A percentile compares a stretch with the other conserved stretches of the same genome.
These are phyloP conservation scores for Salarias fasciatus DNA, from an alignment of 2,797 vertebrate genomes.

Conservation along the genomic window DNA sequence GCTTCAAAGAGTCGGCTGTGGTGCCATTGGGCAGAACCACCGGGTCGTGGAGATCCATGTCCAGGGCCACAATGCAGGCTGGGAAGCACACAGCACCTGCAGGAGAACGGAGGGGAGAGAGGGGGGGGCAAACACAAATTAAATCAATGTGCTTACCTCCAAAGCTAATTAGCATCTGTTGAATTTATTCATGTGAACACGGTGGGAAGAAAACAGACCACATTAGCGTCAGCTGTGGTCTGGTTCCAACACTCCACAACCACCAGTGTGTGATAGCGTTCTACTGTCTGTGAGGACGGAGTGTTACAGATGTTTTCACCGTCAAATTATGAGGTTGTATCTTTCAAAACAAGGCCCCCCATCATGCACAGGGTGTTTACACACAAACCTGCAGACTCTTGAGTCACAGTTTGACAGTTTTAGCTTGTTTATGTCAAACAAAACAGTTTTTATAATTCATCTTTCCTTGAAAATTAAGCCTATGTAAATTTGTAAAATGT, in stretches of 20 bases:
- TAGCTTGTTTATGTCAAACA: too few relatives aligned
- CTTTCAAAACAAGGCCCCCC: too few relatives aligned
- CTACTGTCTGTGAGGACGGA: slow-evolving; percentile 10
- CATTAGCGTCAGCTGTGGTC: slow-evolving; percentile 49
- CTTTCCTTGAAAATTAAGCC: too few relatives aligned
- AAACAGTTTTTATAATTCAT: too few relatives aligned
- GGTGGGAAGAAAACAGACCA: slow-evolving; percentile 33
- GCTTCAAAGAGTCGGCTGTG: slow-evolving; percentile 86
- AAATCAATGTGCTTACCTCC: slow-evolving; percentile 29
- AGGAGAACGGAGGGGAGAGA: slow-evolving; percentile 9
- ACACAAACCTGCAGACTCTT: too few relatives aligned
- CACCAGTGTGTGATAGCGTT: too few relatives aligned
- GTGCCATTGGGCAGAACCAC: slow-evolving; percentile 87
- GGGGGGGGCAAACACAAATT: background rate
- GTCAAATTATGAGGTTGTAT: too few relatives aligned
- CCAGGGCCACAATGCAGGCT: slow-evolving; percentile 84
- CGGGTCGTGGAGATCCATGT: slow-evolving; percentile 85
- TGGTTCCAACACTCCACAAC: slow-evolving; percentile 3
- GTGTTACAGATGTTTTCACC: background rate
- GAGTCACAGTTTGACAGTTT: too few relatives aligned
- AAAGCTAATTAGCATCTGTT: slow-evolving; percentile 55
- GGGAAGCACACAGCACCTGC: slow-evolving; percentile 90
- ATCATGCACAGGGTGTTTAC: too few relatives aligned
- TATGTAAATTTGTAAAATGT: too few relatives aligned
- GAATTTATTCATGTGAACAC: slow-evolving; percentile 66